Evolutionary conservation across 2,888 invertebrate genomes (phyloP), one percentile per base, ranked within the genome.

Genomic region (Stegophylla sp.): DNA sequence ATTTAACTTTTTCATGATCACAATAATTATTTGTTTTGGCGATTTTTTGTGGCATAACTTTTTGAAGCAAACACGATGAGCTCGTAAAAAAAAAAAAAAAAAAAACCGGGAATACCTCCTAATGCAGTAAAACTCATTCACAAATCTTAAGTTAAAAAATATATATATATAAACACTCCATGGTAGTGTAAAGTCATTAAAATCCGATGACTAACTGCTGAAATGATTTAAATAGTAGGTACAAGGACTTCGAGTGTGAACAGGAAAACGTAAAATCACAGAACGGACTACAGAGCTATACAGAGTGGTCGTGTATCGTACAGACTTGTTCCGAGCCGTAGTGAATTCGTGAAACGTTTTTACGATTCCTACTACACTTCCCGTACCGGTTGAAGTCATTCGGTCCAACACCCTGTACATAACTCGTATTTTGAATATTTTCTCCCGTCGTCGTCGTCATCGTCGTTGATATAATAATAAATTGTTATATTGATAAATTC

Each of bases 401-500:
- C 0, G 10, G 5, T 34, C 63, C 4, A 2, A 74, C 34, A 64
- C 74, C 61, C 74, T 64, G 51, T 75, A 75, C 74, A 51, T 45
- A 73, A 75, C 63, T 34, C 51, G 51, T 75, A 75, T 75, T n/a
- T 75, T 48, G 20, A 63, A 75, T 51, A 75, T 63, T 75, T 75
- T 63, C 74, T 75, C 74, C 48, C 51, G 28, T 34, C 28, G 15
- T 5, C n/a, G n/a, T n/a, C n/a, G n/a, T n/a, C n/a, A n/a, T n/a
- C 51, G 28, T 34, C 28, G 15, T 5, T 12, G 9, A 53, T 13
- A 3, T 63, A 28, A 28, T 45, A 28, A 28, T 45, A 34, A 48
- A 45, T n/a, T 61, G 15, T 23, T 48, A 28, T 48, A 26, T 51
- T 74, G 45, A 45, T 63, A 74, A n/a, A n/a, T n/a, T n/a, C n/a